phyloP scores from a whole-genome alignment of 2,113 vertebrate species.

The Semnopithecus entellus region DNA sequence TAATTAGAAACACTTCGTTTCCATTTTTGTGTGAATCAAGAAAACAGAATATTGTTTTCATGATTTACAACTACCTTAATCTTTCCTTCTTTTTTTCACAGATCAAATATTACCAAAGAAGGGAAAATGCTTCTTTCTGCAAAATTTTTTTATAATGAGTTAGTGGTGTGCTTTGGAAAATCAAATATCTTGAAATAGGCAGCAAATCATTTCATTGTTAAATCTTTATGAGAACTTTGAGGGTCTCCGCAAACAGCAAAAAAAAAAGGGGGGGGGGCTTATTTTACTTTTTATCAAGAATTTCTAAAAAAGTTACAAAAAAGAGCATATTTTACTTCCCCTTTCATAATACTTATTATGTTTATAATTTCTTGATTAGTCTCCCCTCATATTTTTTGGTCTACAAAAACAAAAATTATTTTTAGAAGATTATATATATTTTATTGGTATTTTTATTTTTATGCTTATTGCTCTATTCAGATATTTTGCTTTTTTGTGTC shows the following conservation, averaged over 20 bases:
- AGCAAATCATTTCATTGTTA: neutral
- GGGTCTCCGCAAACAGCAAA: neutral
- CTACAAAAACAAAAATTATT: neutral
- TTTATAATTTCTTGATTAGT: neutral
- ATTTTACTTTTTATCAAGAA: neutral
- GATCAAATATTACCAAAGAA: neutral
- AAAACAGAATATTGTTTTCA: neutral
- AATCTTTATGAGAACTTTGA: neutral
- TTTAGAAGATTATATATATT: neutral
- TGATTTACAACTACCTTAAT: neutral
- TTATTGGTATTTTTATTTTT: neutral
- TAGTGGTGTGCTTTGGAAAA: neutral
- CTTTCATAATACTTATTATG: neutral
- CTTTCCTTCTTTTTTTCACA: neutral
- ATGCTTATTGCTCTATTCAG: neutral
- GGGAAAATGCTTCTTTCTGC: neutral
- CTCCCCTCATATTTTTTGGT: neutral
- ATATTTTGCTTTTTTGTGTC: neutral
- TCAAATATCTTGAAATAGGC: neutral
- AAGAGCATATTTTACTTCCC: neutral
- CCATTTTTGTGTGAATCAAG: neutral
- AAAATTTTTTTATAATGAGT: neutral
- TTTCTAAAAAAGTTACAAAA: neutral
- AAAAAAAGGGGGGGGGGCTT: accelerated
- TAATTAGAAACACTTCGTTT: neutral